phyloP scores from a whole-genome alignment of 2,113 vertebrate species.

The Reinhardtius hippoglossoides region DNA sequence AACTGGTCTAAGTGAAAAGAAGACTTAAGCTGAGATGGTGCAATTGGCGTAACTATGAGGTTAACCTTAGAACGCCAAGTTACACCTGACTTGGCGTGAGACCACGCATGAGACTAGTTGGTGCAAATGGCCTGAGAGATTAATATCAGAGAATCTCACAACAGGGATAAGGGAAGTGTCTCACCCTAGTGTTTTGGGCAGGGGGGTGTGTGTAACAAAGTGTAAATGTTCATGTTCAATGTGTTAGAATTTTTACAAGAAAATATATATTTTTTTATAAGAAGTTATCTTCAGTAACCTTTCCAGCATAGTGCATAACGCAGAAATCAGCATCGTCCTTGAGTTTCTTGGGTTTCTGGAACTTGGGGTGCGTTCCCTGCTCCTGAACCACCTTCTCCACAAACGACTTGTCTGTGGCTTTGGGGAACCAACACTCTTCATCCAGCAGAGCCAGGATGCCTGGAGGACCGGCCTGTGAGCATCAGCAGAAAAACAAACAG shows the following conservation, averaged over 20 bases:
- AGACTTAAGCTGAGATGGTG: no score
- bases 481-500: not conserved
- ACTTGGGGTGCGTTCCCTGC: conserved; percentile 93
- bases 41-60: no score
- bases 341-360: conserved; percentile 97
- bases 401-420: conserved; percentile 97
- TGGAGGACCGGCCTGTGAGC: conserved; percentile 89
- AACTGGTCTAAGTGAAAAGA: no score
- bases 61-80: no score
- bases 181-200: not conserved
- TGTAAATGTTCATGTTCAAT: not conserved
- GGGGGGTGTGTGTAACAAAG: not conserved
- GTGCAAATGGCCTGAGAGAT: no score
- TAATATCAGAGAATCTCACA: no score
- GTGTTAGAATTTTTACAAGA: not conserved
- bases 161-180: no score
- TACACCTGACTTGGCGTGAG: no score
- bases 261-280: not conserved
- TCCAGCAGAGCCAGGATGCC: conserved; percentile 95
- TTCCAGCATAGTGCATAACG: conserved; percentile 97
- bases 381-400: conserved; percentile 97
- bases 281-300: conserved; percentile 80
- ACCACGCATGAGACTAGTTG: no score
- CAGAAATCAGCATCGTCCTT: conserved; percentile 96
- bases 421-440: conserved; percentile 99